Conservation (phyloP, 1,140 invertebrate genomes). For the Drosophila lacteicornis region DNA sequence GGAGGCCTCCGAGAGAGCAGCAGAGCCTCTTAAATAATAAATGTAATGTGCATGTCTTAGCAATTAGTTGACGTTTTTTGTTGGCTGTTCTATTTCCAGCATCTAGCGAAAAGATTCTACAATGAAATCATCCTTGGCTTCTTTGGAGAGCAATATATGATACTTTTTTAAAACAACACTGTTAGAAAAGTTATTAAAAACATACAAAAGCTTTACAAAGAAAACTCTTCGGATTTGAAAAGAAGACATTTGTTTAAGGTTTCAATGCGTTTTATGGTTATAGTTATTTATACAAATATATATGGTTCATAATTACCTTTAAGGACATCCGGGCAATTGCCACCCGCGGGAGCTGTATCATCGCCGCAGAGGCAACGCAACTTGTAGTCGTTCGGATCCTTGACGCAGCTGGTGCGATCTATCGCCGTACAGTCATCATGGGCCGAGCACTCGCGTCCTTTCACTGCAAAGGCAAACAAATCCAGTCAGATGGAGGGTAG, state of each 20-base stretch:
- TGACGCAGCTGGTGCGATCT: constrained; percentile 88
- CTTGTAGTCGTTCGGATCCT: constrained; percentile 87
- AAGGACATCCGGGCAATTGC: constrained; percentile 87
- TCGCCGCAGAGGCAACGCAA: constrained; percentile 89
- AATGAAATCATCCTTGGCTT: background rate
- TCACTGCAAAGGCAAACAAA: constrained; percentile 65
- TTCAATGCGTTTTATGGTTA: too few relatives aligned
- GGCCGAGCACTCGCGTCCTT: constrained; percentile 87
- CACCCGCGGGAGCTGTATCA: constrained; percentile 87
- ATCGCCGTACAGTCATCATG: constrained; percentile 88
- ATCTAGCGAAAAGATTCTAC: constrained; percentile 16
- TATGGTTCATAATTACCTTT: constrained; percentile 84
- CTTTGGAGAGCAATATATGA: background rate
- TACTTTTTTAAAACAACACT: background rate
- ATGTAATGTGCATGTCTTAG: constrained; percentile 60
- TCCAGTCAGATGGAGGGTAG: background rate
- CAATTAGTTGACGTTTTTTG: constrained; percentile 53
- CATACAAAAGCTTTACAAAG: background rate
- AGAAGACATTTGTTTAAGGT: background rate
- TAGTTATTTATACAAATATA: too few relatives aligned
- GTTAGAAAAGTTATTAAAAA: background rate
- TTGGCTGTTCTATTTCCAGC: constrained; percentile 48
- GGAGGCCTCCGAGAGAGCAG: constrained; percentile 34
- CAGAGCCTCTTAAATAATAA: constrained; percentile 58
- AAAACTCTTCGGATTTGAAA: background rate